Conservation (phyloP, 2,797 vertebrate species). For the Paratrypauchen microcephalus region DNA sequence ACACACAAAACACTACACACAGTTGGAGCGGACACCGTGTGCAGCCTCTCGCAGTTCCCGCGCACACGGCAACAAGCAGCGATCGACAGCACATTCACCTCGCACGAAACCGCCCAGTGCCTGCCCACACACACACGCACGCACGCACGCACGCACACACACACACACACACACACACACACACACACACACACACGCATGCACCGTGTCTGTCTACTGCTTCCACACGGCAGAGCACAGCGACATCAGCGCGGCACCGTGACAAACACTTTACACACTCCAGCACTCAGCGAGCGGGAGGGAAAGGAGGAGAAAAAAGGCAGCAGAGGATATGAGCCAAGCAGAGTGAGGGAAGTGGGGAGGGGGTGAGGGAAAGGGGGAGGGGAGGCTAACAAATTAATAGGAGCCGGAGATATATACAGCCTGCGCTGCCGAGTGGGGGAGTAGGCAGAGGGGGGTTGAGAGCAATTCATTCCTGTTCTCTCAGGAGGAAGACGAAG, state of each 20-base stretch:
- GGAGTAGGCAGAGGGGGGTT: constrained; percentile 30
- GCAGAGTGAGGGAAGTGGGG: constrained; percentile 29
- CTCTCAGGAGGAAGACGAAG: constrained; percentile 69
- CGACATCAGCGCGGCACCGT: constrained; percentile 72
- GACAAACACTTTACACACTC: constrained; percentile 79
- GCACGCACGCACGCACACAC: too few species aligned
- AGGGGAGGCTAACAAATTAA: constrained; percentile 70
- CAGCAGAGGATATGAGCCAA: constrained; percentile 59
- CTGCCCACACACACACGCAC: constrained; percentile 43
- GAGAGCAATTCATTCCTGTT: constrained; percentile 74
- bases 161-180: constrained; percentile 16
- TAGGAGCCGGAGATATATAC: constrained; percentile 75
- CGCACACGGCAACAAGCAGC: constrained; percentile 53
- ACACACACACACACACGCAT: constrained; percentile 18
- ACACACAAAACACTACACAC: constrained; percentile 25
- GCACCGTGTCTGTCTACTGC: constrained; percentile 54
- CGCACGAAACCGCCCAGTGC: constrained; percentile 59
- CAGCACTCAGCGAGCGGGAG: constrained; percentile 64
- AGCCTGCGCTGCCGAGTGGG: constrained; percentile 62
- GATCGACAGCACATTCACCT: constrained; percentile 59
- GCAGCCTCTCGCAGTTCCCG: constrained; percentile 1
- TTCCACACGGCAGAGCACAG: constrained; percentile 65
- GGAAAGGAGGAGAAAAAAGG: constrained; percentile 47
- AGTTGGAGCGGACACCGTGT: constrained; percentile 24
- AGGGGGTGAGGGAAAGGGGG: constrained; percentile 11